Conservation (phyloP, 2,888 invertebrate genomes). For the Griposia aprilina region DNA sequence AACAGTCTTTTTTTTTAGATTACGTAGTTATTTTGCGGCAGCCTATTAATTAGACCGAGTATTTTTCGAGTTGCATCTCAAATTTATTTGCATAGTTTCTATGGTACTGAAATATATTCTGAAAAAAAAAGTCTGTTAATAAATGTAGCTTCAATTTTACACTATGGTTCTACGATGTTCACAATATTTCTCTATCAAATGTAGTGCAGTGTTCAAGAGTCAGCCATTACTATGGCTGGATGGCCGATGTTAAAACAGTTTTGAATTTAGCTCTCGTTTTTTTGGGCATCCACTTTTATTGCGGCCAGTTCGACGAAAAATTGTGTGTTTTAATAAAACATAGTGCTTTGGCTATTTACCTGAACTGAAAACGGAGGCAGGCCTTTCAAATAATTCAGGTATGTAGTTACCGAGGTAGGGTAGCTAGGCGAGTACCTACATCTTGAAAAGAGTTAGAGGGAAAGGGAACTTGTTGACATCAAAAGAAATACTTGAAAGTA, state of each 20-base stretch:
- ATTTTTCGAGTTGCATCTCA: background rate
- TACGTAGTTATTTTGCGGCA: background rate
- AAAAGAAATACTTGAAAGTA: background rate
- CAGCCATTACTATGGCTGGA: background rate
- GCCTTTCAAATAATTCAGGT: slow-evolving; percentile 32
- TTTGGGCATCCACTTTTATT: slow-evolving; percentile 26
- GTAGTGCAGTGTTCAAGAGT: background rate
- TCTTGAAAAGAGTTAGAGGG: background rate
- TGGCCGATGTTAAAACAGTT: slow-evolving; percentile 14
- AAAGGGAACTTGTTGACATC: background rate
- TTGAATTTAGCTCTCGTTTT: slow-evolving; percentile 1
- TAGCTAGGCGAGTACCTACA: background rate
- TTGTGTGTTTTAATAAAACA: slow-evolving; percentile 43
- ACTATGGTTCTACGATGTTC: no score
- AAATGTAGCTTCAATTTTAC: background rate
- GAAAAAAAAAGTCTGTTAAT: background rate
- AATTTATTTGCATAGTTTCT: background rate
- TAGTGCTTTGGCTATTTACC: slow-evolving; percentile 33
- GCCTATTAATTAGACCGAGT: background rate
- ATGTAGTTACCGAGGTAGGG: background rate
- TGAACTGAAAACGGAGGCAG: slow-evolving; percentile 15
- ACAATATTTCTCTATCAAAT: background rate
- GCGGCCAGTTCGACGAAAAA: slow-evolving; percentile 26
- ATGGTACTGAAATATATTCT: background rate
- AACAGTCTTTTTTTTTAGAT: background rate